phyloP scores from a whole-genome alignment of 2,113 vertebrate genomes.

The Ardeotis arabs region DNA sequence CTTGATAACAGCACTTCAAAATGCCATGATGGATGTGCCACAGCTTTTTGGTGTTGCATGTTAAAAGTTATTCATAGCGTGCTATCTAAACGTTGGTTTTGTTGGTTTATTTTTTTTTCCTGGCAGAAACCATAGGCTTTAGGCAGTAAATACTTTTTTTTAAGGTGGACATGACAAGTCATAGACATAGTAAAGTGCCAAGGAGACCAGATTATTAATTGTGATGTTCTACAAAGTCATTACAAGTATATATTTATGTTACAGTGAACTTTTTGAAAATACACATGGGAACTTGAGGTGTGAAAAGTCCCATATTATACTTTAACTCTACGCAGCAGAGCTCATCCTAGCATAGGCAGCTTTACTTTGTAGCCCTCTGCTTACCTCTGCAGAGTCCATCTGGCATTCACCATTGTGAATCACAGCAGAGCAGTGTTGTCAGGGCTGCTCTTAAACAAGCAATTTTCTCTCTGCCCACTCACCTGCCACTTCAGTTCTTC shows the following conservation, averaged over 20 bases:
- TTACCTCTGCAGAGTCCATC: background rate
- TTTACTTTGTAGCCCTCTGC: background rate
- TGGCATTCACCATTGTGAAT: background rate
- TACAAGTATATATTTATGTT: background rate
- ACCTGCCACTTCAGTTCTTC: background rate
- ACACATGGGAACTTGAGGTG: background rate
- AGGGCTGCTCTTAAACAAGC: background rate
- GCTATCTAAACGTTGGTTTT: background rate
- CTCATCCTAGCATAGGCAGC: background rate
- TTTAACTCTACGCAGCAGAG: background rate
- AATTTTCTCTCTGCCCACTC: constrained; percentile 3
- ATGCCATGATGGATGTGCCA: background rate
- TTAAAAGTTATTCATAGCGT: background rate
- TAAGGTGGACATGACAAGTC: background rate
- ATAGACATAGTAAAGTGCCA: background rate
- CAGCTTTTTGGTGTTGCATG: background rate
- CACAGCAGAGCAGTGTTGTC: background rate
- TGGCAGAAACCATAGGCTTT: background rate
- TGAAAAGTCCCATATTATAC: background rate
- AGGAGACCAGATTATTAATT: background rate
- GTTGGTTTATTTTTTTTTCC: background rate
- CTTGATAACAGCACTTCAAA: background rate
- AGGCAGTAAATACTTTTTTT: background rate
- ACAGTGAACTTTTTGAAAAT: background rate
- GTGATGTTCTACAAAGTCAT: background rate